These are phyloP conservation scores for Dipodomys ordii DNA, from an alignment of 2,113 vertebrate genomes.

Conservation along the genomic window DNA sequence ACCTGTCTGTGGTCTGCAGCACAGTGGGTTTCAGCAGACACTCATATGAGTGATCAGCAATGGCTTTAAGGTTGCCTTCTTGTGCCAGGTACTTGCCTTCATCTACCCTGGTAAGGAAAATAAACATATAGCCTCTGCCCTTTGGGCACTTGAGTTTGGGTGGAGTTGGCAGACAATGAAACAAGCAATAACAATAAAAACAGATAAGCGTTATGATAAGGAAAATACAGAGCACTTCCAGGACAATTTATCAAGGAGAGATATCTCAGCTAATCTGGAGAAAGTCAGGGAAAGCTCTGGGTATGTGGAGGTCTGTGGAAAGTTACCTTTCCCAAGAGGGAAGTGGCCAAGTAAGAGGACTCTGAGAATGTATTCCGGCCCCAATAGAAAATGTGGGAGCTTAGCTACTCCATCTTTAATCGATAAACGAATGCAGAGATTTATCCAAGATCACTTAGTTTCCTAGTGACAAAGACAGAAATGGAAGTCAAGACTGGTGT, in stretches of 20 bases:
- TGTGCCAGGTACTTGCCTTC: not conserved
- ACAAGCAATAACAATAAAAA: slow-evolving; percentile 43
- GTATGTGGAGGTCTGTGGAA: not conserved
- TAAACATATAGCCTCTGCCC: not conserved
- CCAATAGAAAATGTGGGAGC: not conserved
- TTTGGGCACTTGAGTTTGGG: slow-evolving; percentile 20
- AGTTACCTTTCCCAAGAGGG: not conserved
- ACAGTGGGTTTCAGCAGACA: not conserved
- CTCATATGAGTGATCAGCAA: not conserved
- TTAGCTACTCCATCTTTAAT: not conserved
- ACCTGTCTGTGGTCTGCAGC: not conserved
- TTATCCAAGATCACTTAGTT: not conserved
- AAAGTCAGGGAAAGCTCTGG: slow-evolving; percentile 15
- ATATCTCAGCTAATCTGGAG: not conserved
- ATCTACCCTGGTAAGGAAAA: not conserved
- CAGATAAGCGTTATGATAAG: not conserved
- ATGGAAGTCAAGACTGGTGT: not conserved
- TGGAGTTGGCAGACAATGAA: slow-evolving; percentile 36
- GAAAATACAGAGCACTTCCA: not conserved
- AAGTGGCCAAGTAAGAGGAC: not conserved
- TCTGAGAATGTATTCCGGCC: not conserved
- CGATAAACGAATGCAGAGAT: not conserved
- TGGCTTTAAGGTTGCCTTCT: not conserved
- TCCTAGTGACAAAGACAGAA: slow-evolving; percentile 10
- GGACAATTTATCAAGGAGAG: not conserved